Percentiles rank a stretch among this genome's conserved stretches.
These are phyloP conservation scores for Chaenogobius annularis DNA, from an alignment of 2,113 vertebrate species.

Conservation along the genomic window DNA sequence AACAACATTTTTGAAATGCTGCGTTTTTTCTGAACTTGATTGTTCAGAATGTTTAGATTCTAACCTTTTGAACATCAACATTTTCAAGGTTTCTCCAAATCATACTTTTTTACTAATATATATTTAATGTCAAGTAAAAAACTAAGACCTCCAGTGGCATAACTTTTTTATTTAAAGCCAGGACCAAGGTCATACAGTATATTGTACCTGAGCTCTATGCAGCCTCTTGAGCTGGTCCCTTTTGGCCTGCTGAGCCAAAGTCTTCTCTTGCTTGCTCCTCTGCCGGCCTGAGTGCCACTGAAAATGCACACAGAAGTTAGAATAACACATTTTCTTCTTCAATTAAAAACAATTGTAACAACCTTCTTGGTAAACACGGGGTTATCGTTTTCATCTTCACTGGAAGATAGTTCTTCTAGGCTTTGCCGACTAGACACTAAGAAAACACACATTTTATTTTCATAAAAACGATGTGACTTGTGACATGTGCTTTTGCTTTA, in stretches of 20 bases:
- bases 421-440: conserved; percentile 62
- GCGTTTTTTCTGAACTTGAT: too few relatives aligned
- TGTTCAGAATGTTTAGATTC: too few relatives aligned
- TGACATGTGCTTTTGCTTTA: not conserved
- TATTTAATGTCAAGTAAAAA: too few relatives aligned
- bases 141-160: too few relatives aligned
- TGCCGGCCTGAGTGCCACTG: conserved; percentile 71
- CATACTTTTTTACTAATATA: too few relatives aligned
- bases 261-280: conserved; percentile 81
- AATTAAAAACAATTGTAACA: conserved; percentile 21
- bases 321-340: not conserved
- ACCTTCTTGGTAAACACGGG: conserved; percentile 73
- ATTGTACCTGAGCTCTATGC: conserved; percentile 89
- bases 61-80: too few relatives aligned
- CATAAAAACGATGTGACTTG: not conserved
- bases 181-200: not conserved
- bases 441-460: not conserved
- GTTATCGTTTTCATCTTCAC: conserved; percentile 77
- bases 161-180: too few relatives aligned
- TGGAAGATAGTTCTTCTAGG: conserved; percentile 69
- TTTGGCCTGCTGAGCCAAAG: conserved; percentile 80
- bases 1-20: too few relatives aligned
- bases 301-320: not conserved
- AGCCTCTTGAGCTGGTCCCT: conserved; percentile 90
- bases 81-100: too few relatives aligned